Percentiles rank a stretch among this genome's conserved stretches.
Evolutionary conservation across 2,888 invertebrate species (phyloP).

Genomic region (Frankliniella fusca): DNA sequence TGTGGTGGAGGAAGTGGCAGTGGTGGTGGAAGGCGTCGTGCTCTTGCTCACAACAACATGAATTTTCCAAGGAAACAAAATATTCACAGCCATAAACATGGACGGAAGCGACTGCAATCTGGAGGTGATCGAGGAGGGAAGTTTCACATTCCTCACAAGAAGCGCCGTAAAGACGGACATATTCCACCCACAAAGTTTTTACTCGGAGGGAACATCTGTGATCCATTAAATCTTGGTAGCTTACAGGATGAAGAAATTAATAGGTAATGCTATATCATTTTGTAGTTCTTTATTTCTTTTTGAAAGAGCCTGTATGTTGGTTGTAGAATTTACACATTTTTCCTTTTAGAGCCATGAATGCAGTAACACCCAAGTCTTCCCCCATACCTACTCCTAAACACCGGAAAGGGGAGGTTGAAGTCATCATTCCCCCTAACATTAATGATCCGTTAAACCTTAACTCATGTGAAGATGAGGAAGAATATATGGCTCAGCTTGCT

Average conservation of each 20-base stretch:
- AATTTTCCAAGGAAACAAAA: constrained; percentile 40
- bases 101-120: constrained; percentile 61
- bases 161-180: constrained; percentile 67
- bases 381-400: constrained; percentile 80
- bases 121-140: constrained; percentile 56
- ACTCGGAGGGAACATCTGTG: constrained; percentile 90
- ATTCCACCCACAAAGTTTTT: constrained; percentile 90
- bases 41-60: constrained; percentile 18
- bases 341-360: constrained; percentile 65
- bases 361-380: constrained; percentile 88
- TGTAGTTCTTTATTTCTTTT: background rate
- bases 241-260: constrained; percentile 54
- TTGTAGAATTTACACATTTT: constrained; percentile 27
- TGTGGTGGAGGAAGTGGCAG: constrained; percentile 31
- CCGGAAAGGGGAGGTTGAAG: constrained; percentile 76
- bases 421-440: constrained; percentile 88
- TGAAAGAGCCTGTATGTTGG: background rate
- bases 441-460: constrained; percentile 82
- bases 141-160: constrained; percentile 68
- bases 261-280: constrained; percentile 38
- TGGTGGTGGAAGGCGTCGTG: constrained; percentile 31
- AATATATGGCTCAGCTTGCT: constrained; percentile 74
- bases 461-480: constrained; percentile 67
- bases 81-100: constrained; percentile 46
- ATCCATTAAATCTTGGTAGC: constrained; percentile 90